These are phyloP conservation scores for Platorchestia sp. DNA, from an alignment of 1,140 invertebrate genomes.

Conservation along the genomic window DNA sequence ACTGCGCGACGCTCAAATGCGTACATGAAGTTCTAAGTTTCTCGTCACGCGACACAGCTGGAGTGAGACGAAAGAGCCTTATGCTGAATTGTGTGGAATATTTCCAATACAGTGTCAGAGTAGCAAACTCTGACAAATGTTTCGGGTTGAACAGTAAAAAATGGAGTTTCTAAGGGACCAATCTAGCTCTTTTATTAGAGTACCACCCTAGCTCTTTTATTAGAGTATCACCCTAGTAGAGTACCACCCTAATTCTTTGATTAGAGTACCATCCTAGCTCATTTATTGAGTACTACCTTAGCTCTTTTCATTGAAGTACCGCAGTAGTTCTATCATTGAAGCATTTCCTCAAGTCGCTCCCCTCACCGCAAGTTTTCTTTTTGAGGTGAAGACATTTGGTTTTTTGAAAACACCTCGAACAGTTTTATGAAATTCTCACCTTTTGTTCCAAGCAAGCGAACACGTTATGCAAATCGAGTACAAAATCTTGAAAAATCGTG, in stretches of 20 bases:
- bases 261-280: too few species aligned
- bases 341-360: too few species aligned
- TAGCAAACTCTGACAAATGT: neutral
- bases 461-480: neutral
- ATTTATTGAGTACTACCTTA: too few species aligned
- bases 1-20: neutral
- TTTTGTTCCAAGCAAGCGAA: neutral
- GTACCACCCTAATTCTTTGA: too few species aligned
- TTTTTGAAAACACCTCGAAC: neutral
- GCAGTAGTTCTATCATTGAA: too few species aligned
- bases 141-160: neutral
- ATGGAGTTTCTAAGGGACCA: too few species aligned
- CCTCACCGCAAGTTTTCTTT: too few species aligned
- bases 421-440: neutral
- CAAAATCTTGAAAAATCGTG: neutral
- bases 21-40: neutral
- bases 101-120: neutral
- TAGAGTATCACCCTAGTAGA: too few species aligned
- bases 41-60: neutral
- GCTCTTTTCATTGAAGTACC: too few species aligned
- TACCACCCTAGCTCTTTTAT: too few species aligned
- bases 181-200: too few species aligned
- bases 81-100: neutral
- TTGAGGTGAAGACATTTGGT: too few species aligned
- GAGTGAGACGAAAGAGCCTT: neutral